phyloP scores from a whole-genome alignment of 2,888 invertebrate genomes.

The Acholoe squamosa region DNA sequence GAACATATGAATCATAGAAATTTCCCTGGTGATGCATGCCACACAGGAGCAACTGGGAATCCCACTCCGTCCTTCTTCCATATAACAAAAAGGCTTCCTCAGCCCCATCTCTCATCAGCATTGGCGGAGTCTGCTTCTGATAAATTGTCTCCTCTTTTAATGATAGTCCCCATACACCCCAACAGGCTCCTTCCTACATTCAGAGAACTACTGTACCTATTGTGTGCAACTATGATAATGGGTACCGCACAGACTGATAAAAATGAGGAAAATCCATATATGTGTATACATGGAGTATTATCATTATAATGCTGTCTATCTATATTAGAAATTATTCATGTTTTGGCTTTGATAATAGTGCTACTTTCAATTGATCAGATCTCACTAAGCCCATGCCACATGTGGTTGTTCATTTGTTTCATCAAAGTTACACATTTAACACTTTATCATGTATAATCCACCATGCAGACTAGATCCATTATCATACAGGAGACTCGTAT shows the following conservation, averaged over 20 bases:
- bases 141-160: constrained; percentile 53
- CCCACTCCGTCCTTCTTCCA: constrained; percentile 46
- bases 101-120: constrained; percentile 56
- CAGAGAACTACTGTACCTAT: background rate
- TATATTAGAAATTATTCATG: background rate
- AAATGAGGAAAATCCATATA: background rate
- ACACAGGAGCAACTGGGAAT: constrained; percentile 42
- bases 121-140: background rate
- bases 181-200: background rate
- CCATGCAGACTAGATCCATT: too few species aligned
- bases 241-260: background rate
- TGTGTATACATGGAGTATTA: background rate
- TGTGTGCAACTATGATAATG: background rate
- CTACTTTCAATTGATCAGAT: too few species aligned
- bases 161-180: background rate
- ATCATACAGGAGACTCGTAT: too few species aligned
- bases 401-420: too few species aligned
- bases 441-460: too few species aligned
- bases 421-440: too few species aligned
- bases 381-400: too few species aligned
- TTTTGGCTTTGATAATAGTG: background rate
- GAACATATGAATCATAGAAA: constrained; percentile 60
- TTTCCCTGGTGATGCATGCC: constrained; percentile 59
- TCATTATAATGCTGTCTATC: background rate
- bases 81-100: constrained; percentile 52